A percentile compares a stretch with the other conserved stretches of the same genome.
phyloP scores from a whole-genome alignment of 2,797 vertebrate species.

The Poeciliopsis turneri region DNA sequence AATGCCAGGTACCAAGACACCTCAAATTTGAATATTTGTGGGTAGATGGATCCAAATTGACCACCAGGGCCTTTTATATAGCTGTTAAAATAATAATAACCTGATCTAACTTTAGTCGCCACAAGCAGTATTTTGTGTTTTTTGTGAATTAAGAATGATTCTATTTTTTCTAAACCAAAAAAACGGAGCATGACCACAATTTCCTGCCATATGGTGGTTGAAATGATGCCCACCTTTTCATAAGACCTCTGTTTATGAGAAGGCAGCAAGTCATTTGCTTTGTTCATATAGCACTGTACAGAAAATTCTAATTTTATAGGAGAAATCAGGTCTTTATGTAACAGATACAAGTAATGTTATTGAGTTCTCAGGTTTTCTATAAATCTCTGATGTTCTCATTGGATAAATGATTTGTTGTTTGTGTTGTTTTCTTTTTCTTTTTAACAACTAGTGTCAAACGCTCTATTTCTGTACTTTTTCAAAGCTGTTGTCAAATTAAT shows the following conservation, averaged over 20 bases:
- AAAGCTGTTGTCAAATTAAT: conserved; percentile 76
- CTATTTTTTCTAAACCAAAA: conserved; percentile 86
- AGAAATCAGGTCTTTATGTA: conserved; percentile 87
- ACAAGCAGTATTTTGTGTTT: conserved; percentile 79
- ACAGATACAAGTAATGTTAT: conserved; percentile 85
- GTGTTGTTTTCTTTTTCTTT: conserved; percentile 76
- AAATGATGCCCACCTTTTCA: conserved; percentile 84
- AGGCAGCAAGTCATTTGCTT: conserved; percentile 81
- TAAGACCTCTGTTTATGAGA: conserved; percentile 80
- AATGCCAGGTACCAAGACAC: conserved; percentile 62
- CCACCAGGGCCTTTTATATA: conserved; percentile 79
- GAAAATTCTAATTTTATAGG: conserved; percentile 88
- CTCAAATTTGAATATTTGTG: conserved; percentile 72
- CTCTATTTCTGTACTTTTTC: conserved; percentile 64
- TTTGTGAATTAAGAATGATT: conserved; percentile 82
- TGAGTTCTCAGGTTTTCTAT: conserved; percentile 89
- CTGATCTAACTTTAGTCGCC: conserved; percentile 73
- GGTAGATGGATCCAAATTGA: conserved; percentile 68
- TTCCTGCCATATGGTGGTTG: conserved; percentile 82
- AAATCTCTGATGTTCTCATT: conserved; percentile 81
- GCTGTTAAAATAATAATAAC: conserved; percentile 65
- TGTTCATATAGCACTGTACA: conserved; percentile 88
- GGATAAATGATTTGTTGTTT: conserved; percentile 77
- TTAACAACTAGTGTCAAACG: conserved; percentile 66
- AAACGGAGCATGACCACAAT: conserved; percentile 81